Evolutionary conservation across 2,113 vertebrate genomes (phyloP).

Genomic region (Cairina moschata): DNA sequence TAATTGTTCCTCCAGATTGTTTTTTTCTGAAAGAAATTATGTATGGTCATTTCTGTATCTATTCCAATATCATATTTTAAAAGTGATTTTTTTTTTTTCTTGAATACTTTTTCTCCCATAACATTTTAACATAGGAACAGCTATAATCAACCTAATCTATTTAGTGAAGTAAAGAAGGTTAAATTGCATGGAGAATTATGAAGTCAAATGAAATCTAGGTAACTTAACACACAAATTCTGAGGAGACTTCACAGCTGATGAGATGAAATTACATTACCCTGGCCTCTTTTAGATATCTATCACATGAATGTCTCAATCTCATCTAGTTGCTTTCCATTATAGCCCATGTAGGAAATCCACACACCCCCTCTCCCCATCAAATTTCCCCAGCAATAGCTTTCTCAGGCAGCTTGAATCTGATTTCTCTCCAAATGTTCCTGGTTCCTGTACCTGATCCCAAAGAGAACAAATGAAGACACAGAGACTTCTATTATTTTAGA

Average conservation of each 20-base stretch:
- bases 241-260: not conserved
- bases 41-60: not conserved
- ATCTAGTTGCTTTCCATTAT: not conserved
- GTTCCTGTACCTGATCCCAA: not conserved
- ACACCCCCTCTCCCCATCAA: not conserved
- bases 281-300: not conserved
- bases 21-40: not conserved
- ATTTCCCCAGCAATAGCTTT: not conserved
- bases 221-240: not conserved
- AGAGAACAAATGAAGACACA: not conserved
- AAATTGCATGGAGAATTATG: not conserved
- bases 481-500: not conserved
- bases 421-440: not conserved
- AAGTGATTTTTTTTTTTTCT: not conserved
- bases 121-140: not conserved
- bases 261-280: no score
- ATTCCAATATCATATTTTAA: not conserved
- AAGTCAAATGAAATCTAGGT: not conserved
- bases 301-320: not conserved
- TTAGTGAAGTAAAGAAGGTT: not conserved
- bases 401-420: not conserved
- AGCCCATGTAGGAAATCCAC: not conserved
- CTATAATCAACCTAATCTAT: not conserved
- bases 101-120: not conserved
- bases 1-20: rapidly evolving